Base-by-base conservation (phyloP, 2,797 vertebrate species). In the Lerista edwardsae region DNA sequence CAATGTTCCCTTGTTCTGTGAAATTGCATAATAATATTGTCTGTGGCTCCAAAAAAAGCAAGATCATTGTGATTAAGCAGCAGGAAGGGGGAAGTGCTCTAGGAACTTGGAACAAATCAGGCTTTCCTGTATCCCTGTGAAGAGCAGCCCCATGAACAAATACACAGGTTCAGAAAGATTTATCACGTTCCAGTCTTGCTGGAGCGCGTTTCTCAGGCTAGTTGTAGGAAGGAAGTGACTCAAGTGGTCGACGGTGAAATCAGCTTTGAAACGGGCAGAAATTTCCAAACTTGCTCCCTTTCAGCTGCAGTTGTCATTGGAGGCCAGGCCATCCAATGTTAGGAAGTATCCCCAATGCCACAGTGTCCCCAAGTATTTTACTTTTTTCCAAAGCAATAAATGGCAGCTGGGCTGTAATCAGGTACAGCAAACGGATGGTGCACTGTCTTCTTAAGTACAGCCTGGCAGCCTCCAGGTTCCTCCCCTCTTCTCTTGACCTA, bases 191-290 rank as follows among this genome's bases (percentile, higher is more conserved):
- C 88, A 79, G 90, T 84, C 3, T 29, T 85, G 89, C 89, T 94
- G 87, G 91, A 93, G 64, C 78, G 85, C 73, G 83, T 71, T 91
- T 23, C 47, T 69, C 85, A 79, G 89, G 69, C 89, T 90, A 91
- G 84, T 68, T 67, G 2, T 82, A 88, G 92, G 93, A 88, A 93
- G 94, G 94, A 95, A 94, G 69, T 95, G 93, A 93, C 91, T 94
- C 92, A 93, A 88, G 93, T 91, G 90, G 84, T 94, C 84, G 88
- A 25, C 91, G 83, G 92, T 91, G 93, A 93, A 95, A 84, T 91
- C 78, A 90, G 91, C 92, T 93, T 90, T 89, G 90, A 93, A 84
- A 91, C 25, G 5, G 73, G 9, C 75, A 86, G 83, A 86, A 88
- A 80, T 84, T 61, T 90, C 88, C 62, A 79, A 44, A 55, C 76